Evolutionary conservation across 2,113 vertebrate genomes (phyloP).

Genomic region (Fukomys damarensis): DNA sequence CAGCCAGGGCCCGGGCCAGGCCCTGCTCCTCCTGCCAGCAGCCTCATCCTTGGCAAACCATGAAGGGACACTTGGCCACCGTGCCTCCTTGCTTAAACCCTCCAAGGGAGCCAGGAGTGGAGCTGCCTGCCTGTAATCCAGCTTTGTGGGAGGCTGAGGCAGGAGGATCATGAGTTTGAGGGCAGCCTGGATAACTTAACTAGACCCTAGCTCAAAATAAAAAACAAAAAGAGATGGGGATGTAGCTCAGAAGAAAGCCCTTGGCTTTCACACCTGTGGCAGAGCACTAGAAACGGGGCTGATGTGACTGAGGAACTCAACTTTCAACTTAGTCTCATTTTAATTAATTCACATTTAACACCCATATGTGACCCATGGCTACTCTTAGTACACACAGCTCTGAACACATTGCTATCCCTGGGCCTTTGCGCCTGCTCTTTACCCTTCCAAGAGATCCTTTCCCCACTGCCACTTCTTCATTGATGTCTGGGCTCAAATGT

Average conservation of each 20-base stretch:
- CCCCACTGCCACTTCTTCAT: background rate
- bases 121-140: background rate
- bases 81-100: background rate
- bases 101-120: background rate
- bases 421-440: background rate
- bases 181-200: background rate
- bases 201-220: background rate
- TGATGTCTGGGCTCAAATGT: background rate
- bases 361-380: background rate
- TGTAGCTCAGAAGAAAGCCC: background rate
- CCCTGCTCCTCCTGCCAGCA: background rate
- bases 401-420: background rate
- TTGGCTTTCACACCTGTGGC: background rate
- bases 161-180: background rate
- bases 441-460: background rate
- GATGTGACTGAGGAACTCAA: background rate
- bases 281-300: background rate
- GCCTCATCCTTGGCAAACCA: background rate
- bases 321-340: slow-evolving; percentile 2
- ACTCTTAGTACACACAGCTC: background rate
- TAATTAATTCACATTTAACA: background rate
- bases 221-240: background rate
- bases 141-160: background rate
- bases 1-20: background rate
- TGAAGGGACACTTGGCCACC: background rate